Conservation (phyloP, 2,113 vertebrate genomes). For the Trematocara variabile region DNA sequence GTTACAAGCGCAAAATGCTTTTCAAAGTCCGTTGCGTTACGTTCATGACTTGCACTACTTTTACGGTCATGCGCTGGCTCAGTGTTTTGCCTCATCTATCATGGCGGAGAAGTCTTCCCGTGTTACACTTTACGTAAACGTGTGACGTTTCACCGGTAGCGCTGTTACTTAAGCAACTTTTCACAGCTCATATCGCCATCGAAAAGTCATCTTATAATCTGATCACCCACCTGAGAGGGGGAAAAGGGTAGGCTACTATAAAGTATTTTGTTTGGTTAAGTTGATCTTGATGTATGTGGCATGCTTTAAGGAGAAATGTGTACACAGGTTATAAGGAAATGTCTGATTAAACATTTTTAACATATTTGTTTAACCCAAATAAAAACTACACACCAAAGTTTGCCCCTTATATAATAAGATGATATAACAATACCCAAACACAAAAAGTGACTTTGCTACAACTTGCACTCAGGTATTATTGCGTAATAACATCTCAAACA, state of each 20-base stretch:
- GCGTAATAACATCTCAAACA: background rate
- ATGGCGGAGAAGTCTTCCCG: background rate
- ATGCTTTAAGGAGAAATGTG: background rate
- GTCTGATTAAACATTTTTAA: background rate
- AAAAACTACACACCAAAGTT: background rate
- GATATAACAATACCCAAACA: background rate
- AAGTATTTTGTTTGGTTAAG: constrained; percentile 4
- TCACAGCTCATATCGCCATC: background rate
- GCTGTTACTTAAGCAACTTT: constrained; percentile 36
- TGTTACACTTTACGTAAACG: background rate
- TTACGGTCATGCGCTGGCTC: accelerated
- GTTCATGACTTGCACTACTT: background rate
- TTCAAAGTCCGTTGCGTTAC: background rate
- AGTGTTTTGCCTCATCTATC: background rate
- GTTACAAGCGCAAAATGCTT: accelerated
- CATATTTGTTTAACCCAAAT: background rate
- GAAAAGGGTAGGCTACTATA: background rate
- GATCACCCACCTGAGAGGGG: accelerated
- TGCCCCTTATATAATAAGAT: background rate
- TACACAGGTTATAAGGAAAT: accelerated
- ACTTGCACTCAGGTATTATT: background rate
- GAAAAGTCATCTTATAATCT: background rate
- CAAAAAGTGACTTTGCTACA: background rate
- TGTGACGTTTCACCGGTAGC: constrained; percentile 21
- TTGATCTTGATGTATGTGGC: background rate